Evolutionary conservation across 2,113 vertebrate genomes (phyloP), one percentile per base, ranked within the genome.

Genomic region (Dendrocopos noguchii): DNA sequence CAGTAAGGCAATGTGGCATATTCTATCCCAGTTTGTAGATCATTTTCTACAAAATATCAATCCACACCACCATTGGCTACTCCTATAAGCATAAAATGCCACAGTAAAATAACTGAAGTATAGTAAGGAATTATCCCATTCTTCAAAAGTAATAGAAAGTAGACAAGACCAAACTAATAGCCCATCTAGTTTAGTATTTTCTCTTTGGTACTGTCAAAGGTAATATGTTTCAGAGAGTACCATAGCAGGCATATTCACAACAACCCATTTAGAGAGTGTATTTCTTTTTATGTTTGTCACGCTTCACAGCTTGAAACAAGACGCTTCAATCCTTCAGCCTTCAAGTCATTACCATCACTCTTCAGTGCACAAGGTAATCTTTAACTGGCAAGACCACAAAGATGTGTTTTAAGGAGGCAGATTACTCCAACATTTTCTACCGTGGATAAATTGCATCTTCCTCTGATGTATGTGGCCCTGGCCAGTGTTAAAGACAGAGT

Each of bases 321-420:
- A 81, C 25, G 28, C 50, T 59, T 93, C 71, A 55, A 18, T 91
- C 75, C 33, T 76, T 94, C 77, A 88, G 87, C n/a, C 24, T 84
- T 93, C 39, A 63, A 84, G 50, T 79, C 66, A 79, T 92, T 92
- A 56, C 52, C 12, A 46, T 82, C 0, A 0, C 27, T 84, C 55
- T 88, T 87, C 46, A 47, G 46, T 50, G 66, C 59, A 88, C 50
- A 67, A 84, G 42, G 71, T 34, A 82, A 79, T 89, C 56, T 87
- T 87, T 80, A 94, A 80, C 33, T 90, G 71, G 36, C 71, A 95
- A 80, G 77, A 73, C 19, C 74, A 76, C 71, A 61, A 81, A 70
- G 39, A 77, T 50, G 12, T 10, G 2, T 76, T 90, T 78, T 57
- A 44, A 59, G 63, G 64, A 55, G 33, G 19, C 39, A 92, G 24